Conservation (phyloP, 2,888 invertebrate genomes). For the Dysmachus trigonus region DNA sequence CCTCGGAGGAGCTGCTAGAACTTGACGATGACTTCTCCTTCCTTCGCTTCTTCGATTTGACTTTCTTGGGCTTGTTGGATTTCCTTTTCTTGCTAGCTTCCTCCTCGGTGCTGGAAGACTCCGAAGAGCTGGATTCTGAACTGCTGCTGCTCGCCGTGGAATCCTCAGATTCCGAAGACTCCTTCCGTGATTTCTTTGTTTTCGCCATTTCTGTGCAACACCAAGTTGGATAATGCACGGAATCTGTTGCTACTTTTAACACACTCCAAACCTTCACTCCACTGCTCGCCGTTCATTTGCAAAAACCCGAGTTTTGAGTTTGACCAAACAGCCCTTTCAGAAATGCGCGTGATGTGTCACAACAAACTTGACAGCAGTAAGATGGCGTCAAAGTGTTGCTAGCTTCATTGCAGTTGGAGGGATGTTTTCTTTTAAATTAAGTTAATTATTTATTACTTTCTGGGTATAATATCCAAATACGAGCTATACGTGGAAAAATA, state of each 20-base stretch:
- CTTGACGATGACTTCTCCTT: conserved; percentile 33
- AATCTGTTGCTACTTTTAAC: background rate
- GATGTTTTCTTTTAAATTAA: background rate
- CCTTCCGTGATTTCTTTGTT: background rate
- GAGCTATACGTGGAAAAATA: background rate
- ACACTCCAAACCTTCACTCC: background rate
- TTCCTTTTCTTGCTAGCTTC: conserved; percentile 26
- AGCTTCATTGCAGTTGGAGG: background rate
- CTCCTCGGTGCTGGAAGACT: background rate
- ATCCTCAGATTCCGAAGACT: conserved; percentile 16
- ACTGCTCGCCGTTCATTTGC: background rate
- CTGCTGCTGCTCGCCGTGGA: background rate
- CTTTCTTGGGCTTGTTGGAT: background rate
- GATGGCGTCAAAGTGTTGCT: background rate
- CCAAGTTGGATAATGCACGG: background rate
- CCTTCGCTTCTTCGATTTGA: background rate
- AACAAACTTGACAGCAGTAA: conserved; percentile 1
- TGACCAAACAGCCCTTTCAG: background rate
- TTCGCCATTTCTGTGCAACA: background rate
- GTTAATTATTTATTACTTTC: background rate
- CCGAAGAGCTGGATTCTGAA: background rate
- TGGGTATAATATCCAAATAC: background rate
- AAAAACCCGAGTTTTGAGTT: background rate
- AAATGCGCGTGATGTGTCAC: conserved; percentile 26
- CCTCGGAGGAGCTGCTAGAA: conserved; percentile 20